These are phyloP conservation scores for Mesodorylaimus sp. DNA, from an alignment of 2,888 invertebrate genomes.

Conservation along the genomic window DNA sequence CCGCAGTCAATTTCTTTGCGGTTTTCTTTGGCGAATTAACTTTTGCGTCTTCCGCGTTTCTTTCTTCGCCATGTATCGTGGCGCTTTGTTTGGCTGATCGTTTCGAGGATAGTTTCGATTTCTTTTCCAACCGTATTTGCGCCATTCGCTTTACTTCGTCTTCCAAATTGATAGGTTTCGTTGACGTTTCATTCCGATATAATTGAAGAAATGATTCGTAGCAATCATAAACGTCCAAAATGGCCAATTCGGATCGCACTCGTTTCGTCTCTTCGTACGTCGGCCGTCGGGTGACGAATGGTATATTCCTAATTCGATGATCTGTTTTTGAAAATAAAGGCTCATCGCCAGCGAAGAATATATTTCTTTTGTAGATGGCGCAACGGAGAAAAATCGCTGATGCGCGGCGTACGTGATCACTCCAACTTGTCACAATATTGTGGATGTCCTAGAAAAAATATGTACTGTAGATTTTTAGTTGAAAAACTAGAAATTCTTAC, in stretches of 20 bases:
- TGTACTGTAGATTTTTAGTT: background rate
- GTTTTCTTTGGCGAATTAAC: background rate
- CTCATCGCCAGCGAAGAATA: constrained; percentile 45
- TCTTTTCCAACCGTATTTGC: background rate
- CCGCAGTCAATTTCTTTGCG: background rate
- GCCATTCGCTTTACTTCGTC: too few species aligned
- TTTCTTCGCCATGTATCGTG: background rate
- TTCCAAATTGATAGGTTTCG: too few species aligned
- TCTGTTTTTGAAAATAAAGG: constrained; percentile 37
- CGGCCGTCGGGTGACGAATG: constrained; percentile 61
- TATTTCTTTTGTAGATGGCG: constrained; percentile 48
- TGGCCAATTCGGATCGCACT: constrained; percentile 48
- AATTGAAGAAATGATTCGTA: background rate
- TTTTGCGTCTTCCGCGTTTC: background rate
- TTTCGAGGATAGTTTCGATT: background rate
- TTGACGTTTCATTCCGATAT: background rate
- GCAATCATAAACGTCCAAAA: constrained; percentile 13
- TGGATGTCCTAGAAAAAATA: constrained; percentile 47
- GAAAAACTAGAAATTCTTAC: background rate
- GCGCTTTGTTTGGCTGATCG: background rate
- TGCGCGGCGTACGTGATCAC: constrained; percentile 45
- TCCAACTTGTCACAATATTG: constrained; percentile 51
- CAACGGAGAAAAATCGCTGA: constrained; percentile 57
- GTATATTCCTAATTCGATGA: constrained; percentile 47
- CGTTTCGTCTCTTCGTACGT: constrained; percentile 59